phyloP scores from a whole-genome alignment of 2,797 vertebrate genomes.

The Agapornis canus region DNA sequence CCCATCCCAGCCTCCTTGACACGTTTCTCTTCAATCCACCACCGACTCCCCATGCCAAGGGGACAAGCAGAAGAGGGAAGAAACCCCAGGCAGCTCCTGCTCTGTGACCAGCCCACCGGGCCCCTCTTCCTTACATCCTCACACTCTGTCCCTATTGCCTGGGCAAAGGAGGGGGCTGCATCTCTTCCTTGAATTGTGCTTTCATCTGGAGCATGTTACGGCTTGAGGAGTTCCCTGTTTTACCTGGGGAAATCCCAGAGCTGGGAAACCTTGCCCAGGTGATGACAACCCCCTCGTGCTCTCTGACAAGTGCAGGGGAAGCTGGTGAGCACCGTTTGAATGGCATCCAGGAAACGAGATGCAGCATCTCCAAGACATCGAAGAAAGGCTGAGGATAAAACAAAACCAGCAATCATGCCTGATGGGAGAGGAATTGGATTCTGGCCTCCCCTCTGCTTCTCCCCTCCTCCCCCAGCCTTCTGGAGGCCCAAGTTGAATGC shows the following conservation, averaged over 20 bases:
- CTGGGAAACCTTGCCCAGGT: slow-evolving; percentile 27
- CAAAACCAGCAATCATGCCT: slow-evolving; percentile 20
- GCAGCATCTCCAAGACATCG: neutral
- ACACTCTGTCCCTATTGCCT: neutral
- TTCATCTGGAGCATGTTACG: neutral
- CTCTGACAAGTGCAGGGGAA: neutral
- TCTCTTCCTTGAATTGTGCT: neutral
- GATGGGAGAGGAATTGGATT: slow-evolving; percentile 48
- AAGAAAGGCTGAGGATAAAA: slow-evolving; percentile 25
- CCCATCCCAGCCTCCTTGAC: neutral
- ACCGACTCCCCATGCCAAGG: neutral
- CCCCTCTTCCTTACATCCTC: neutral
- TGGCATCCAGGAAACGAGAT: slow-evolving; percentile 34
- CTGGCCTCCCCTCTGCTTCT: slow-evolving; percentile 28
- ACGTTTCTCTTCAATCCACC: neutral
- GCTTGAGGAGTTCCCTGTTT: slow-evolving; percentile 11
- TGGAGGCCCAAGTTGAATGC: slow-evolving; percentile 25
- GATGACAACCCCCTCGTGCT: slow-evolving; percentile 38
- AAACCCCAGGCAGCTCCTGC: neutral
- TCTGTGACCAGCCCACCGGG: fast-evolving
- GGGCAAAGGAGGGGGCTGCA: neutral
- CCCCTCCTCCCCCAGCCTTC: slow-evolving; percentile 23
- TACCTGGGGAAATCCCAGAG: slow-evolving; percentile 50
- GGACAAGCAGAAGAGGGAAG: neutral
- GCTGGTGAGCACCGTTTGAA: neutral